Percentiles rank a stretch among this genome's conserved stretches.
phyloP scores from a whole-genome alignment of 2,888 invertebrate species.

The Cyrtodaria siliqua region DNA sequence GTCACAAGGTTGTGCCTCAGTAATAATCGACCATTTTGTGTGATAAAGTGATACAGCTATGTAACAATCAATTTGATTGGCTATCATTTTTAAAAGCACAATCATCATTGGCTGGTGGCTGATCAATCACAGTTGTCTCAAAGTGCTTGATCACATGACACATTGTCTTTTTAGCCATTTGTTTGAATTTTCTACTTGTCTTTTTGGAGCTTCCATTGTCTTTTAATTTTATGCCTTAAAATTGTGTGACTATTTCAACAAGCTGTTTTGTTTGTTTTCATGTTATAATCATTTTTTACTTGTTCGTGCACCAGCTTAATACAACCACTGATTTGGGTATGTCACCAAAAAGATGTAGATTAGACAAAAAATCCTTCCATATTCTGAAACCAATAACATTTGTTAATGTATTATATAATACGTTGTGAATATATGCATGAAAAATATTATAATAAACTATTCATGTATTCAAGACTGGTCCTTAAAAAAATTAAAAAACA shows the following conservation, averaged over 20 bases:
- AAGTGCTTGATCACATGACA: slow-evolving; percentile 64
- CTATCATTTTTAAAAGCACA: slow-evolving; percentile 55
- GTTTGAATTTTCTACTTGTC: slow-evolving; percentile 7
- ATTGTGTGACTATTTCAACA: neutral
- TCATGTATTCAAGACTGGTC: too few relatives aligned
- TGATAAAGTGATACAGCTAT: slow-evolving; percentile 64
- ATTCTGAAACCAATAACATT: too few relatives aligned
- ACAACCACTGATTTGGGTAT: neutral
- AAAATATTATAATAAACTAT: too few relatives aligned
- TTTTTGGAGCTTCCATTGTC: slow-evolving; percentile 27
- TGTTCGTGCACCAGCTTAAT: slow-evolving; percentile 1
- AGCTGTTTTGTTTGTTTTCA: slow-evolving; percentile 13
- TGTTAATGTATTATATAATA: too few relatives aligned
- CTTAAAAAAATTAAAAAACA: neutral
- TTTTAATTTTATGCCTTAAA: slow-evolving; percentile 1
- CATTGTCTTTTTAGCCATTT: slow-evolving; percentile 14
- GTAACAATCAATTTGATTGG: slow-evolving; percentile 59
- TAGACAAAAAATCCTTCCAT: neutral
- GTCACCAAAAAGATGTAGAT: neutral
- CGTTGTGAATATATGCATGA: too few relatives aligned
- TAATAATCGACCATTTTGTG: slow-evolving; percentile 46
- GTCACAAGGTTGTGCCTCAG: slow-evolving; percentile 11
- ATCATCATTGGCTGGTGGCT: slow-evolving; percentile 62
- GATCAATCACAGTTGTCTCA: slow-evolving; percentile 61
- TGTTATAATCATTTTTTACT: neutral